These are phyloP conservation scores for Caretta caretta DNA, from an alignment of 2,113 vertebrate genomes.

Conservation along the genomic window DNA sequence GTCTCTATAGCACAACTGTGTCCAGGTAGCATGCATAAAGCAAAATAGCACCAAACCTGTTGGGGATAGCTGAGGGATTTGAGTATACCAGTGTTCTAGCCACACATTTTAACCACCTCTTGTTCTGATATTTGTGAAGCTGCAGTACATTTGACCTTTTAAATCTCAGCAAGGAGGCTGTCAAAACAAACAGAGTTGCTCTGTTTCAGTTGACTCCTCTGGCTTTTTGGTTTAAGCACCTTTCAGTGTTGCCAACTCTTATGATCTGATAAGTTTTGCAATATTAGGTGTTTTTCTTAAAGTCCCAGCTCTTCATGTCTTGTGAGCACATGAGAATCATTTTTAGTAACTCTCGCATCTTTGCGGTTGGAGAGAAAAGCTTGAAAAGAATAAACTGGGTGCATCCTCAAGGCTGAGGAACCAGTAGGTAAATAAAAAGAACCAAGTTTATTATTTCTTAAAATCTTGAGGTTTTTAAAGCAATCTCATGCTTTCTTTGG, in stretches of 20 bases:
- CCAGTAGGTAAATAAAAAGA: not conserved
- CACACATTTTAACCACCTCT: not conserved
- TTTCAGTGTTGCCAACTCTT: not conserved
- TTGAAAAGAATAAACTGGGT: not conserved
- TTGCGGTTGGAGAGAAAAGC: not conserved
- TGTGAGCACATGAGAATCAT: not conserved
- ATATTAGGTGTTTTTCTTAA: not conserved
- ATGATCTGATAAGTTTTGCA: not conserved
- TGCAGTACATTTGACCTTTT: not conserved
- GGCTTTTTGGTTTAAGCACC: not conserved
- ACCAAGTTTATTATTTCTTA: not conserved
- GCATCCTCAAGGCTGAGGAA: not conserved
- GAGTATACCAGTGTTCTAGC: not conserved
- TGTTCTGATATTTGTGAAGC: not conserved
- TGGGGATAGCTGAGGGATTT: not conserved
- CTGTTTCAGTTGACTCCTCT: not conserved
- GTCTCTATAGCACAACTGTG: rapidly evolving
- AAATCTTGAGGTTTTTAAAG: not conserved
- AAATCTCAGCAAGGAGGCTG: not conserved
- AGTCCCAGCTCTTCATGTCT: not conserved
- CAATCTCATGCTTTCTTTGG: not conserved
- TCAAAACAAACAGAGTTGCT: not conserved
- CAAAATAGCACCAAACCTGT: not conserved
- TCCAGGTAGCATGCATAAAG: not conserved
- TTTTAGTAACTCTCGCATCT: not conserved